A percentile compares a stretch with the other conserved stretches of the same genome.
Evolutionary conservation across 1,140 invertebrate species (phyloP).

Genomic region (Diachasmimorpha longicaudata): DNA sequence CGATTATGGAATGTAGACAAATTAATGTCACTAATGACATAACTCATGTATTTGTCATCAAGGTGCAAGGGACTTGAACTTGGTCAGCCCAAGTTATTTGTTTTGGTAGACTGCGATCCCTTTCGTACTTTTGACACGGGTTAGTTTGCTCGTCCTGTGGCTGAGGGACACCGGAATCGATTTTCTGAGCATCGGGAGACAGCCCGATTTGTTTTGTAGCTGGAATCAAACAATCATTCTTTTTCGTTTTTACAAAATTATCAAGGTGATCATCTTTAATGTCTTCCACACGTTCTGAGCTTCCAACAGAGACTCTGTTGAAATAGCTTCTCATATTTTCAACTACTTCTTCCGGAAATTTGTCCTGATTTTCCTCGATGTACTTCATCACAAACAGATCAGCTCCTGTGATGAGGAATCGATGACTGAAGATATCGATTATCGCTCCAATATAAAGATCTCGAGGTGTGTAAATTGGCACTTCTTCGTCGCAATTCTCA

Average conservation of each 20-base stretch:
- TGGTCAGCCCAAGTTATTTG: constrained; percentile 29
- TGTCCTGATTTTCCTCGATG: constrained; percentile 72
- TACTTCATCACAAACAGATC: constrained; percentile 75
- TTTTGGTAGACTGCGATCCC: not conserved
- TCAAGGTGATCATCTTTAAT: not conserved
- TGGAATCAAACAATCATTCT: not conserved
- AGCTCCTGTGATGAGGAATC: constrained; percentile 71
- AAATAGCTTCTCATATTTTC: constrained; percentile 70
- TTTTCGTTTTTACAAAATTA: not conserved
- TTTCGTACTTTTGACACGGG: not conserved
- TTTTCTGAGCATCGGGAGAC: not conserved
- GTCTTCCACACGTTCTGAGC: not conserved
- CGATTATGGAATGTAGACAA: no score
- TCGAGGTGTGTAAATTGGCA: constrained; percentile 67
- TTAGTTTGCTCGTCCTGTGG: not conserved
- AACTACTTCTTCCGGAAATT: constrained; percentile 69
- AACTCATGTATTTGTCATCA: not conserved
- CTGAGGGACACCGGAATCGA: not conserved
- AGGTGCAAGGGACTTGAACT: not conserved
- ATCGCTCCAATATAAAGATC: constrained; percentile 73
- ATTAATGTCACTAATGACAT: no score
- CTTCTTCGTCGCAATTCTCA: constrained; percentile 64
- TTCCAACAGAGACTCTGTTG: constrained; percentile 42
- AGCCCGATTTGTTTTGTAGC: not conserved
- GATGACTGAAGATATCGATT: constrained; percentile 70